These are phyloP conservation scores for Dolichomitus sp. DNA, from an alignment of 2,888 invertebrate species.

Conservation along the genomic window DNA sequence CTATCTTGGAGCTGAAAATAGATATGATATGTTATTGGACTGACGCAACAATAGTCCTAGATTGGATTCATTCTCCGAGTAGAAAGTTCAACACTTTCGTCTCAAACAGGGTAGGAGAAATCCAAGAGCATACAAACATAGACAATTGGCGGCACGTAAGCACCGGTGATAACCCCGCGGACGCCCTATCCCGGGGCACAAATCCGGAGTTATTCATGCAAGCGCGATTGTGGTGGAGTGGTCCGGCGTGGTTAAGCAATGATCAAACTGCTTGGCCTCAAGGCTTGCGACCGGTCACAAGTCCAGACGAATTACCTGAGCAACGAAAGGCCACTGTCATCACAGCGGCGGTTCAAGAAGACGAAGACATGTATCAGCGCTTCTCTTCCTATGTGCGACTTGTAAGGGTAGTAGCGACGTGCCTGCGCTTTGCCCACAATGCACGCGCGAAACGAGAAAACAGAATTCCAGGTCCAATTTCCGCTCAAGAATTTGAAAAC, in stretches of 20 bases:
- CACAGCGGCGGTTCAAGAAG: constrained; percentile 5
- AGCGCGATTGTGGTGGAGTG: constrained; percentile 30
- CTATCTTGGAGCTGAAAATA: constrained; percentile 20
- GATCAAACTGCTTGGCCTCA: constrained; percentile 25
- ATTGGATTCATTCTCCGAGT: constrained; percentile 37
- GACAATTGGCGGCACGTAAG: constrained; percentile 42
- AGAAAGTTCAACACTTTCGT: constrained; percentile 41
- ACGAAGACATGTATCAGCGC: neutral
- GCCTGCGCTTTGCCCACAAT: constrained; percentile 20
- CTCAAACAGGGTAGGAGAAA: constrained; percentile 43
- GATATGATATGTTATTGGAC: constrained; percentile 32
- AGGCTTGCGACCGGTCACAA: neutral
- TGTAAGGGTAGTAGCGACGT: constrained; percentile 1
- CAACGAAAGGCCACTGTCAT: neutral
- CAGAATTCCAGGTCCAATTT: neutral
- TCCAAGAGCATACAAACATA: constrained; percentile 34
- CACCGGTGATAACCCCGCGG: constrained; percentile 43
- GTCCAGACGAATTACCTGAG: neutral
- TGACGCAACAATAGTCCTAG: constrained; percentile 38
- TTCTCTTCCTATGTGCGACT: constrained; percentile 25
- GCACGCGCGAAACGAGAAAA: neutral
- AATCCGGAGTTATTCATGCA: constrained; percentile 10
- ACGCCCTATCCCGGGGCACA: constrained; percentile 35
- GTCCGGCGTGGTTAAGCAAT: constrained; percentile 29
- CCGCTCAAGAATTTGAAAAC: constrained; percentile 13